Conservation (phyloP, 2,113 vertebrate genomes). For the Xyrauchen texanus region DNA sequence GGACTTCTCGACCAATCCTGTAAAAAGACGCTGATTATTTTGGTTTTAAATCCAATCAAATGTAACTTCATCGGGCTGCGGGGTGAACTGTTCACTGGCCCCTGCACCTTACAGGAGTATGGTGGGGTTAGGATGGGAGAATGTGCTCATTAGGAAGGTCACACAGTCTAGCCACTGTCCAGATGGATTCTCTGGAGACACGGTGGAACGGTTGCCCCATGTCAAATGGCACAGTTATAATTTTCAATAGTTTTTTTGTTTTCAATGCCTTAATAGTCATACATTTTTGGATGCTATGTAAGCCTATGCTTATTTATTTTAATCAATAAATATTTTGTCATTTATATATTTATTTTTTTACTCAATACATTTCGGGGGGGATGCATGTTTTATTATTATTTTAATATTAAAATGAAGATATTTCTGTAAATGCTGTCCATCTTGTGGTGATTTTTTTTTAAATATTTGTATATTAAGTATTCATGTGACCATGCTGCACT, state of each 20-base stretch:
- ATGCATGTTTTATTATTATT: too few species aligned
- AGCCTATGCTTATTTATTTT: neutral
- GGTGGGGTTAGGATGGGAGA: slow-evolving; percentile 35
- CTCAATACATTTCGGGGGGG: too few species aligned
- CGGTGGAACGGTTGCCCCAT: slow-evolving; percentile 25
- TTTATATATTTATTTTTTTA: too few species aligned
- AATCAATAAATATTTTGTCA: too few species aligned
- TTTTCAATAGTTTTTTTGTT: slow-evolving; percentile 23
- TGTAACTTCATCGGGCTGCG: neutral
- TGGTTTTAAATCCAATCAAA: slow-evolving; percentile 25
- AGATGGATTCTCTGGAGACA: slow-evolving; percentile 55
- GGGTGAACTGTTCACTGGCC: neutral
- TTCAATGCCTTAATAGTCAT: neutral
- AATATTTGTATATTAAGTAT: neutral
- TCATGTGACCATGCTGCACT: too few species aligned
- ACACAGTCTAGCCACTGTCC: slow-evolving; percentile 57
- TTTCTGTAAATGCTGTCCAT: too few species aligned
- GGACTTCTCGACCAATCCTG: slow-evolving; percentile 21
- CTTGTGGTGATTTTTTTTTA: neutral
- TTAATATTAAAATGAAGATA: too few species aligned
- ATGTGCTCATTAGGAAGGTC: slow-evolving; percentile 47
- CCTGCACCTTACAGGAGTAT: slow-evolving; percentile 26
- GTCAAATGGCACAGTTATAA: slow-evolving; percentile 23
- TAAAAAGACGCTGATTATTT: slow-evolving; percentile 15
- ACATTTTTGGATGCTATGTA: neutral